Evolutionary conservation across 2,888 invertebrate species (phyloP).

Genomic region (Pammene aurita): DNA sequence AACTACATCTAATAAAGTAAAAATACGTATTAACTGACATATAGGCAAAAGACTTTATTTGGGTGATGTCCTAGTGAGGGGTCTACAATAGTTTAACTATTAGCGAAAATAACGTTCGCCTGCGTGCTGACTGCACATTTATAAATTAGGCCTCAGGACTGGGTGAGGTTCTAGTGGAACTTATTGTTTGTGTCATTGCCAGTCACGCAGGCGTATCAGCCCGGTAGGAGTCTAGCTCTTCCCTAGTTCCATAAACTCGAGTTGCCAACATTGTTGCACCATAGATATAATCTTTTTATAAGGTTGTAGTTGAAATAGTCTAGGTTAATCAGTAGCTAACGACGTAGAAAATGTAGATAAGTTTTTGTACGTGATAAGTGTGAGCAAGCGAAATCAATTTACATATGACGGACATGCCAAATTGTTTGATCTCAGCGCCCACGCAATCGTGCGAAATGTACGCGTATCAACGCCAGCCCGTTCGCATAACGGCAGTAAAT

Average conservation of each 20-base stretch:
- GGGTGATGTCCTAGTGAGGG: constrained; percentile 1
- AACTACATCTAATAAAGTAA: constrained; percentile 3
- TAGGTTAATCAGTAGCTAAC: constrained; percentile 29
- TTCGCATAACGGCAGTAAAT: constrained; percentile 14
- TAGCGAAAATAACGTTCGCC: background rate
- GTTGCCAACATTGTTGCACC: constrained; percentile 61
- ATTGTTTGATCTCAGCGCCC: constrained; percentile 37
- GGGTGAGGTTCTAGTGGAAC: background rate
- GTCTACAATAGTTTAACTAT: constrained; percentile 7
- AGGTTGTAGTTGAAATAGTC: constrained; percentile 54
- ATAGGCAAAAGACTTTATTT: constrained; percentile 2
- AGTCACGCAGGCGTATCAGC: background rate
- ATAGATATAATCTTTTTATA: constrained; percentile 58
- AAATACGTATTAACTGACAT: constrained; percentile 23
- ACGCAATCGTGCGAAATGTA: constrained; percentile 10
- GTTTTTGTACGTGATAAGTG: constrained; percentile 26
- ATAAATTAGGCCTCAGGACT: background rate
- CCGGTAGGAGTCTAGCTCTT: constrained; percentile 26
- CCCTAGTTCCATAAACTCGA: constrained; percentile 48
- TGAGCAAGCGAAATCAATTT: constrained; percentile 32
- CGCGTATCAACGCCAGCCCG: background rate
- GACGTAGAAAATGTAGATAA: constrained; percentile 14
- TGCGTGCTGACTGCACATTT: background rate
- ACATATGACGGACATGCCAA: constrained; percentile 33
- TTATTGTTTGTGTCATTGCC: background rate